Evolutionary conservation across 2,888 invertebrate species (phyloP).

Genomic region (Metacarcinus magister): DNA sequence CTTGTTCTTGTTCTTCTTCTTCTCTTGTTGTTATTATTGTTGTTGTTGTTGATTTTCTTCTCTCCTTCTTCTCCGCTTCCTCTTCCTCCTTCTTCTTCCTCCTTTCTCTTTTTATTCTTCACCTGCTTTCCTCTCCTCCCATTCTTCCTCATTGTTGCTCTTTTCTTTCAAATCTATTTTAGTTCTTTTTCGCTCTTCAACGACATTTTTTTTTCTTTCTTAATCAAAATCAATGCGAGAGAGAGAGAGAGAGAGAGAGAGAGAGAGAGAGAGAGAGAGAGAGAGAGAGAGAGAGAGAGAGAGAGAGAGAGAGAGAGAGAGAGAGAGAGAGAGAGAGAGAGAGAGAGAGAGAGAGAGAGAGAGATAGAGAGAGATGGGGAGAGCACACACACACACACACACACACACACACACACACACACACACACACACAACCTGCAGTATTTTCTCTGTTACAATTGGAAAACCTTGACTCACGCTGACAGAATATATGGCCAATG

Average conservation of each 20-base stretch:
- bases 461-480: too few species aligned
- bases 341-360: too few species aligned
- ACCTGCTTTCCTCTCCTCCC: neutral
- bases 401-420: too few species aligned
- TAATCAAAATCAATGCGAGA: neutral
- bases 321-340: neutral
- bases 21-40: neutral
- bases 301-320: slow-evolving; percentile 18
- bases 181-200: neutral
- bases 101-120: neutral
- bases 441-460: too few species aligned
- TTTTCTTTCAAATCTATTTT: neutral
- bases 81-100: neutral
- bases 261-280: slow-evolving; percentile 44
- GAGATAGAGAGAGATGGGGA: too few species aligned
- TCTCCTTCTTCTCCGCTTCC: too few species aligned
- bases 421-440: too few species aligned
- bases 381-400: too few species aligned
- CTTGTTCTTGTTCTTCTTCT: neutral
- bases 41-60: too few species aligned
- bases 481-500: too few species aligned
- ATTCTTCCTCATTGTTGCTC: neutral
- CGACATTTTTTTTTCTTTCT: neutral
- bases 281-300: slow-evolving; percentile 57
- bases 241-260: neutral